These are phyloP conservation scores for Phalacrocorax pelagicus DNA, from an alignment of 2,113 vertebrate genomes.

Conservation along the genomic window DNA sequence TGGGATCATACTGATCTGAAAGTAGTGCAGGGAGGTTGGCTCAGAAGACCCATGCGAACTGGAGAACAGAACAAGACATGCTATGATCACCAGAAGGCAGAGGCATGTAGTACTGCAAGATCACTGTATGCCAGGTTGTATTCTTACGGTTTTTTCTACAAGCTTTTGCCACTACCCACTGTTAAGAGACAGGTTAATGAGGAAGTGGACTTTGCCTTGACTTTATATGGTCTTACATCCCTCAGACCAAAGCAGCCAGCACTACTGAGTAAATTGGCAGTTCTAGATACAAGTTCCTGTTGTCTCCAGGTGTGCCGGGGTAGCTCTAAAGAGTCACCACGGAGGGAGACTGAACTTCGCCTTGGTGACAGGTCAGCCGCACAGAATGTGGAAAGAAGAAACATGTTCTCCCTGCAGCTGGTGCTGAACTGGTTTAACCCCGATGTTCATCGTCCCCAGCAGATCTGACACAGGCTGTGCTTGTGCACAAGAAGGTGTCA, in stretches of 20 bases:
- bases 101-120: neutral
- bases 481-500: neutral
- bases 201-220: neutral
- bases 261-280: neutral
- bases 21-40: neutral
- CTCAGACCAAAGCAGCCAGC: neutral
- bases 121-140: neutral
- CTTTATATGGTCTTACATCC: neutral
- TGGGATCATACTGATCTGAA: neutral
- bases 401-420: neutral
- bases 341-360: neutral
- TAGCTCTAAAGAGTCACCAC: neutral
- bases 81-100: neutral
- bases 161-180: neutral
- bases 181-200: neutral
- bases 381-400: neutral
- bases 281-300: neutral
- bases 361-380: neutral
- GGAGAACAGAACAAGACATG: neutral
- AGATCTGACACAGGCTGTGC: neutral
- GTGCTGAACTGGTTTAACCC: neutral
- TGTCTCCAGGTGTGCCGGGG: neutral
- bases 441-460: neutral
- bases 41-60: neutral
- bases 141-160: neutral